Conservation (phyloP, 2,113 vertebrate genomes). For the Urocitellus parryii region DNA sequence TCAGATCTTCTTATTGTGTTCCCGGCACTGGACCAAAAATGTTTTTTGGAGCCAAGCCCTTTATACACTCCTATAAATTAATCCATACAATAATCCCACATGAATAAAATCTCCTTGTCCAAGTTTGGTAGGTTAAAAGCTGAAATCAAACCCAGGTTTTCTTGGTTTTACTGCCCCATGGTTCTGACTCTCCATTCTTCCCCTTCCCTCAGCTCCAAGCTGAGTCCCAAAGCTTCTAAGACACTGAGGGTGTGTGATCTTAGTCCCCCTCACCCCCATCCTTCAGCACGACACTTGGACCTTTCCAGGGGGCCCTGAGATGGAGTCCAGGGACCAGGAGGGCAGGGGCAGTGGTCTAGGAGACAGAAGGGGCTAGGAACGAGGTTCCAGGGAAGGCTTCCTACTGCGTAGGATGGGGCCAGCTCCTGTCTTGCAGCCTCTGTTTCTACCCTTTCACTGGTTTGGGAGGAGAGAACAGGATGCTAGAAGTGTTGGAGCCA, state of each 20-base stretch:
- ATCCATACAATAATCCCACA: background rate
- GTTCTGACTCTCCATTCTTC: background rate
- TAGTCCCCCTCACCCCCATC: rapidly evolving
- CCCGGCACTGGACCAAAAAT: background rate
- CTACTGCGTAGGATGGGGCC: background rate
- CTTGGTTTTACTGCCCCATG: background rate
- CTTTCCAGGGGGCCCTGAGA: background rate
- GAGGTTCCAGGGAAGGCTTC: background rate
- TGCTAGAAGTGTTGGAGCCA: background rate
- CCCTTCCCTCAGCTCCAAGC: background rate
- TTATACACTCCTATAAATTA: background rate
- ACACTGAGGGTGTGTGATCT: background rate
- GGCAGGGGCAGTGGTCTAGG: background rate
- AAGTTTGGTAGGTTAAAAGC: background rate
- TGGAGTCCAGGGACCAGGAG: background rate
- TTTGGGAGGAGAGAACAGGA: background rate
- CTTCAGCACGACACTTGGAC: background rate
- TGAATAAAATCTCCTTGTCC: background rate
- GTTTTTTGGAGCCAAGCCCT: background rate
- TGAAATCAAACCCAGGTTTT: background rate
- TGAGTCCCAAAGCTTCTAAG: background rate
- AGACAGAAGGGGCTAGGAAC: background rate
- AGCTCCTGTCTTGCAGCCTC: background rate
- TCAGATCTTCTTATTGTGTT: background rate
- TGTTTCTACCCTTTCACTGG: background rate